Conservation (phyloP, 2,113 vertebrate genomes). For the Perca fluviatilis region DNA sequence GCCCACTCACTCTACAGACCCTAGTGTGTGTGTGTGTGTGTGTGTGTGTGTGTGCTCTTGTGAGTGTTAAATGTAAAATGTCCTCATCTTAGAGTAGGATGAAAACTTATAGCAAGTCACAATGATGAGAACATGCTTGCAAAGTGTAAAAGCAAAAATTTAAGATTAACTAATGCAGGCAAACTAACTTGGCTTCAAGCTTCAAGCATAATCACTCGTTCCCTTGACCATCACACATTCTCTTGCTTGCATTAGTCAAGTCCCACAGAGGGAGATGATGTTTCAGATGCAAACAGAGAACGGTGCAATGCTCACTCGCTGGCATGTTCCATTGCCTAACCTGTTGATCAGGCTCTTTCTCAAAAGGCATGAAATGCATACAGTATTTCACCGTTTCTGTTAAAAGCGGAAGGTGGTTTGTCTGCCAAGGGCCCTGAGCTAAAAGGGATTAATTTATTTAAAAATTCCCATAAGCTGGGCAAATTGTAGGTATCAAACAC, state of each 20-base stretch:
- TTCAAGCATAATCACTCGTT: slow-evolving; percentile 14
- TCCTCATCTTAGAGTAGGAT: slow-evolving; percentile 50
- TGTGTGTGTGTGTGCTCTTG: neutral
- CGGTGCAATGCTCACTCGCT: slow-evolving; percentile 34
- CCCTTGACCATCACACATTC: slow-evolving; percentile 19
- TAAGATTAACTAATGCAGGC: slow-evolving; percentile 1
- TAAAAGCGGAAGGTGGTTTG: slow-evolving; percentile 19
- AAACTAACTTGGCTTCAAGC: neutral
- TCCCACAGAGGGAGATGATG: slow-evolving; percentile 63
- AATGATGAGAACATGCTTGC: slow-evolving; percentile 37
- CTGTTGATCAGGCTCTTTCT: slow-evolving; percentile 71
- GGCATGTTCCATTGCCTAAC: slow-evolving; percentile 70
- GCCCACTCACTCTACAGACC: slow-evolving; percentile 57
- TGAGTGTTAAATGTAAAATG: slow-evolving; percentile 53
- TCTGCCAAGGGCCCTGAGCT: slow-evolving; percentile 37
- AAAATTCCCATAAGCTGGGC: neutral
- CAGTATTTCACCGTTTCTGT: slow-evolving; percentile 42
- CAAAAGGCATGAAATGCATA: slow-evolving; percentile 37
- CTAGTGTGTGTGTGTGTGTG: slow-evolving; percentile 10
- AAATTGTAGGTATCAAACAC: neutral
- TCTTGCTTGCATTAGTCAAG: slow-evolving; percentile 40
- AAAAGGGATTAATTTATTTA: slow-evolving; percentile 10
- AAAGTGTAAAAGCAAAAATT: neutral
- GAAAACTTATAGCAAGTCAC: slow-evolving; percentile 33
- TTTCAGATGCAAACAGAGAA: slow-evolving; percentile 60